These are phyloP conservation scores for Ammodytes marinus DNA, from an alignment of 2,113 vertebrate genomes.

Conservation along the genomic window DNA sequence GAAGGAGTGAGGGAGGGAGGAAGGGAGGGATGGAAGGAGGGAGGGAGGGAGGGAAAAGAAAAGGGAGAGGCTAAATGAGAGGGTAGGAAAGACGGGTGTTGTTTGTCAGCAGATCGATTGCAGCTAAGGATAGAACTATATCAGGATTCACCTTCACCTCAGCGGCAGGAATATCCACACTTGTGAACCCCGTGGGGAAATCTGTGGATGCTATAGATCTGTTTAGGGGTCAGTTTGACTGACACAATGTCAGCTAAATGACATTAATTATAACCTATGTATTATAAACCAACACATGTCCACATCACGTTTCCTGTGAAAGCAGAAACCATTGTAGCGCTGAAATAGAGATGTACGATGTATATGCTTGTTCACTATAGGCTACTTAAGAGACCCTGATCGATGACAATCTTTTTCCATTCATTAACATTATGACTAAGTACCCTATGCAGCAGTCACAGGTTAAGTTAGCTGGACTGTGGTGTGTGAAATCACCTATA, in stretches of 20 bases:
- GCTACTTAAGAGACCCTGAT: no score
- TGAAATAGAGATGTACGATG: neutral
- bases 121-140: constrained; percentile 69
- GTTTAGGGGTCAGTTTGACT: constrained; percentile 34
- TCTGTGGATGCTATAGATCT: constrained; percentile 42
- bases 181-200: constrained; percentile 35
- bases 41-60: constrained; percentile 19
- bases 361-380: no score
- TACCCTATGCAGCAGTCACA: no score
- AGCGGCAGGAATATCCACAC: constrained; percentile 48
- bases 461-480: no score
- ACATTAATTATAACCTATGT: neutral
- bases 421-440: no score
- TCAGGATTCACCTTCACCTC: constrained; percentile 70
- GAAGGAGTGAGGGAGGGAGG: constrained; percentile 10
- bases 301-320: neutral
- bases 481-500: no score
- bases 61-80: constrained; percentile 48
- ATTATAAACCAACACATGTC: neutral
- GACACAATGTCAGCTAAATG: constrained; percentile 6
- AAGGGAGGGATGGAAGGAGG: constrained; percentile 33
- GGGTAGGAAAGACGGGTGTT: constrained; percentile 62
- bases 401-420: no score
- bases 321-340: neutral
- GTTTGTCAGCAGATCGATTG: constrained; percentile 74